Conservation (phyloP, 2,797 vertebrate genomes). For the Diceros bicornis region DNA sequence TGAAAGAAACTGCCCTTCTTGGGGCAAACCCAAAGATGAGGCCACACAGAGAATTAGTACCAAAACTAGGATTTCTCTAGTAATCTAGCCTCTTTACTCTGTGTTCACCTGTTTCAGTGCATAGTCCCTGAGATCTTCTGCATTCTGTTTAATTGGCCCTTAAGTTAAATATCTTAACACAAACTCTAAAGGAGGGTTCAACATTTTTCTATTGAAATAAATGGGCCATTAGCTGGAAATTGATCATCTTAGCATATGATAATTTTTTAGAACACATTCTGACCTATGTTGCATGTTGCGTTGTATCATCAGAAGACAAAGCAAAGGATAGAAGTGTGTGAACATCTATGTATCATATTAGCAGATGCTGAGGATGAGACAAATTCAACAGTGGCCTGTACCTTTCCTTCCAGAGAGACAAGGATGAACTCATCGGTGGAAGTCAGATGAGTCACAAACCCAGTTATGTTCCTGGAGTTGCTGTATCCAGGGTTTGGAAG, state of each 20-base stretch:
- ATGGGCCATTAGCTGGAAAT: background rate
- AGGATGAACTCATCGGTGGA: rapidly evolving
- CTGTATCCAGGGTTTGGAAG: background rate
- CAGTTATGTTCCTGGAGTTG: background rate
- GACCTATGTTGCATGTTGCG: background rate
- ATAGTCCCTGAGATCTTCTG: background rate
- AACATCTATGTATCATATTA: rapidly evolving
- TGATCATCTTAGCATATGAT: background rate
- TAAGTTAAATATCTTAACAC: background rate
- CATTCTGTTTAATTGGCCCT: background rate
- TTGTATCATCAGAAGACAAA: background rate
- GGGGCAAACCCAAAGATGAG: background rate
- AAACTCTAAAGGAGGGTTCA: too few relatives aligned
- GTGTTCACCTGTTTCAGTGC: background rate
- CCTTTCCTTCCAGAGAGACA: background rate
- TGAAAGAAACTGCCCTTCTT: background rate
- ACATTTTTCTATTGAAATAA: background rate
- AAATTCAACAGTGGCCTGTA: background rate
- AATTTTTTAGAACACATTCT: background rate
- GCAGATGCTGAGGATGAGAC: background rate
- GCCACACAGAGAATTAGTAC: background rate
- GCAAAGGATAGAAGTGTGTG: background rate
- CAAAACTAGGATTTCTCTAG: background rate
- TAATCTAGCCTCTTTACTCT: rapidly evolving
- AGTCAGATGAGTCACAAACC: background rate